Evolutionary conservation across 2,888 invertebrate genomes (phyloP).

Genomic region (Acheta domesticus): DNA sequence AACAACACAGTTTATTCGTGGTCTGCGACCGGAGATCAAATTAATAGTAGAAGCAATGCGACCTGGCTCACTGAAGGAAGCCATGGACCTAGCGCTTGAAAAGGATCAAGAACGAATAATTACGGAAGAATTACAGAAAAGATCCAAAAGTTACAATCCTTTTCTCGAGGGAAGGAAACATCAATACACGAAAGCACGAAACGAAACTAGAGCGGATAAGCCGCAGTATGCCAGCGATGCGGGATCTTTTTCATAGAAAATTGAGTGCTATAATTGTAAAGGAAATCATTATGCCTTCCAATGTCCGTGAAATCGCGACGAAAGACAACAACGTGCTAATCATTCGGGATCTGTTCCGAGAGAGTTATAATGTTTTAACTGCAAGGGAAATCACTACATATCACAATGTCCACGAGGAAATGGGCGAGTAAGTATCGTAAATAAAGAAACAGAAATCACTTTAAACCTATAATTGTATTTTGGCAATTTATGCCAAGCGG

Average conservation of each 20-base stretch:
- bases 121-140: background rate
- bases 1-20: background rate
- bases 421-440: background rate
- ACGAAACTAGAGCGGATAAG: too few relatives aligned
- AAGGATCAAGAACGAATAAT: background rate
- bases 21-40: background rate
- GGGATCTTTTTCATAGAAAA: too few relatives aligned
- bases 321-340: background rate
- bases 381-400: background rate
- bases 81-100: background rate
- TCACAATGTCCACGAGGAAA: background rate
- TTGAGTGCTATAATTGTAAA: background rate
- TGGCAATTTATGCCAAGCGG: too few relatives aligned
- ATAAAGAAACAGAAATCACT: background rate
- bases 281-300: too few relatives aligned
- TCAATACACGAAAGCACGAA: too few relatives aligned
- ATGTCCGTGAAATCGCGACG: background rate
- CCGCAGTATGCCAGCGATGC: too few relatives aligned
- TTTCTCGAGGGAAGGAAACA: background rate
- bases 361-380: background rate
- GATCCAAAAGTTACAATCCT: background rate
- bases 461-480: background rate
- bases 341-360: background rate
- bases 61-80: background rate
- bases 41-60: background rate